These are phyloP conservation scores for Perccottus glenii DNA, from an alignment of 2,113 vertebrate genomes.

Conservation along the genomic window DNA sequence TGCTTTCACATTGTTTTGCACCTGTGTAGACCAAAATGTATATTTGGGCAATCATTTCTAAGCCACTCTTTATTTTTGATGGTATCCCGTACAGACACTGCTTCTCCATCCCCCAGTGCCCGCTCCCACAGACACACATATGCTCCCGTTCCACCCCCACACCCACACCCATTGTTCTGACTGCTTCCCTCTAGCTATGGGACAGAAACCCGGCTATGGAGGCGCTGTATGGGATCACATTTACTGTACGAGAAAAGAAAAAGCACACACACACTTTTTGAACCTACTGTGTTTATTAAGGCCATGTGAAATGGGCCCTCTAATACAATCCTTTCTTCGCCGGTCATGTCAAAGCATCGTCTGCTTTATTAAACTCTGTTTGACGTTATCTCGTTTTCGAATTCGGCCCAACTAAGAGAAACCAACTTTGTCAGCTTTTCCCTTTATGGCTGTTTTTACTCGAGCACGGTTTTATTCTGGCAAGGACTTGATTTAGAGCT, in stretches of 20 bases:
- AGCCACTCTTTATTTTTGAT: conserved; percentile 5
- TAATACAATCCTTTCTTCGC: conserved; percentile 28
- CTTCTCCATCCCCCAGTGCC: conserved; percentile 39
- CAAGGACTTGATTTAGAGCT: background rate
- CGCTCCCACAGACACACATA: conserved; percentile 9
- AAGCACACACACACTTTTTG: background rate
- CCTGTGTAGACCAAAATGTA: conserved; percentile 11
- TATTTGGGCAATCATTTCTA: too few relatives aligned
- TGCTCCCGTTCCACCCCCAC: conserved; percentile 35
- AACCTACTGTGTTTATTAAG: conserved; percentile 3
- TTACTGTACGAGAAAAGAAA: background rate
- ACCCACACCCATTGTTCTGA: conserved; percentile 60
- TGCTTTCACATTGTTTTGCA: background rate
- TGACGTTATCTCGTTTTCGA: background rate
- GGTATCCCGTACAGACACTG: conserved; percentile 1
- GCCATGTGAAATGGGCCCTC: conserved; percentile 11
- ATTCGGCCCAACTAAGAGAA: background rate
- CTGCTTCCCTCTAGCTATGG: conserved; percentile 58
- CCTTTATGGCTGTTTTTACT: background rate
- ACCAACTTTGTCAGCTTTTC: background rate
- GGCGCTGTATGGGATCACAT: conserved; percentile 20
- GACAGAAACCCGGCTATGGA: conserved; percentile 37
- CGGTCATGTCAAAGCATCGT: background rate
- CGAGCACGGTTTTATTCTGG: background rate
- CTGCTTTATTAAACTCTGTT: conserved; percentile 15